Conservation (phyloP, 2,888 invertebrate species). For the Anthrax anthrax region DNA sequence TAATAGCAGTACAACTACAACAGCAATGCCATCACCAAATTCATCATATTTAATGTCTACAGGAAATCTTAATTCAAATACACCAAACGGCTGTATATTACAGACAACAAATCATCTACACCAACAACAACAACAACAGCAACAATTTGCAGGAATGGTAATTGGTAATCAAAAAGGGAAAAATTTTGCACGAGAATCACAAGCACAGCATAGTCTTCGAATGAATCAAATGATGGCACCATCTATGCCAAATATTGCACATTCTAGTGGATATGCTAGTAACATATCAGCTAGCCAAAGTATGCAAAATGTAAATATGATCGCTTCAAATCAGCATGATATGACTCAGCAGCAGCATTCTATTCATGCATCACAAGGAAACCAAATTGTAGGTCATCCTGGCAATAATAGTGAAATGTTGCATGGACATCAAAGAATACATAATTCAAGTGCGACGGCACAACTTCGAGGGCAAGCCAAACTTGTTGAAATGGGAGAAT, state of each 20-base stretch:
- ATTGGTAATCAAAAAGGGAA: constrained; percentile 24
- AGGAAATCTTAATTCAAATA: constrained; percentile 18
- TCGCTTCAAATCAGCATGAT: constrained; percentile 6
- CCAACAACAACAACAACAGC: constrained; percentile 16
- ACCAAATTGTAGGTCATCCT: neutral
- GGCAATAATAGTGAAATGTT: neutral
- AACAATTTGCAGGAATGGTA: constrained; percentile 20
- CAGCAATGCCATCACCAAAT: constrained; percentile 21
- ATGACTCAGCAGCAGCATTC: neutral
- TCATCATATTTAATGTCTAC: constrained; percentile 16
- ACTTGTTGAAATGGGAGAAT: constrained; percentile 69
- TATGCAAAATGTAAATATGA: constrained; percentile 33
- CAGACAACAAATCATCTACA: constrained; percentile 7
- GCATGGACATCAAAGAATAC: constrained; percentile 9
- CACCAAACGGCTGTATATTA: constrained; percentile 19
- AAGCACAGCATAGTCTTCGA: constrained; percentile 24
- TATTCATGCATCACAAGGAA: neutral
- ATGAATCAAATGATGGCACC: constrained; percentile 34
- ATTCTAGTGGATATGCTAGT: constrained; percentile 19
- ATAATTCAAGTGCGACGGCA: constrained; percentile 18
- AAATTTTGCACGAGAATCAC: constrained; percentile 24
- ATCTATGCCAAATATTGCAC: constrained; percentile 34
- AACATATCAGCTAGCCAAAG: constrained; percentile 31
- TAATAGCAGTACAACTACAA: constrained; percentile 22
- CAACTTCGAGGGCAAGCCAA: constrained; percentile 43